Percentiles rank a stretch among this genome's conserved stretches.
Evolutionary conservation across 2,888 invertebrate genomes (phyloP).

Genomic region (Clanis bilineata): DNA sequence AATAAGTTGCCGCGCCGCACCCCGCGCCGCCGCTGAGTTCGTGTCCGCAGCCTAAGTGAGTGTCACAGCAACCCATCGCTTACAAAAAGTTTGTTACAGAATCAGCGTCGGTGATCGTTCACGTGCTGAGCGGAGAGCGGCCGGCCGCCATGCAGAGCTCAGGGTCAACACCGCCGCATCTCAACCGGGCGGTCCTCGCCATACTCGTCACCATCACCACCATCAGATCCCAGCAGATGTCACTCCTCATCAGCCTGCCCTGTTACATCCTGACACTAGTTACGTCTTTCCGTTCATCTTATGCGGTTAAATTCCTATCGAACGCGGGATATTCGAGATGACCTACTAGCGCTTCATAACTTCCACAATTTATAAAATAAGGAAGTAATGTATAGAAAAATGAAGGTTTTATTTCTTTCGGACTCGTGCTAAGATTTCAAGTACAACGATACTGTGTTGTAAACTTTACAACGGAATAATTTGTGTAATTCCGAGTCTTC

Average conservation of each 20-base stretch:
- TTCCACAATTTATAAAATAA: slow-evolving; percentile 20
- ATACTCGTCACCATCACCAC: slow-evolving; percentile 55
- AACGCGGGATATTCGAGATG: slow-evolving; percentile 51
- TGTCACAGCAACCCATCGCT: too few relatives aligned
- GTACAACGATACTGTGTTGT: neutral
- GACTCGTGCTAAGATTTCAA: neutral
- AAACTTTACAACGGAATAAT: neutral
- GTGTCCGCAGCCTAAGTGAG: too few relatives aligned
- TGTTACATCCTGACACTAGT: slow-evolving; percentile 39
- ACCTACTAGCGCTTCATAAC: slow-evolving; percentile 49
- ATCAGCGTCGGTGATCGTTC: slow-evolving; percentile 91
- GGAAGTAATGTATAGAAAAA: neutral
- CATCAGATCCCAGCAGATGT: slow-evolving; percentile 42
- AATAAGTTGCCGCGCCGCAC: too few relatives aligned
- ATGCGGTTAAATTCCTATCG: slow-evolving; percentile 18
- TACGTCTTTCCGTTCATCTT: slow-evolving; percentile 31
- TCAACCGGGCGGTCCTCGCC: slow-evolving; percentile 57
- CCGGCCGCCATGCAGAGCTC: slow-evolving; percentile 85
- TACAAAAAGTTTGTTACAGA: slow-evolving; percentile 70
- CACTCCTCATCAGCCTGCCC: slow-evolving; percentile 39
- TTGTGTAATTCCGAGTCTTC: neutral
- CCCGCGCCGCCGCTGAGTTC: too few relatives aligned
- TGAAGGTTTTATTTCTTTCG: neutral
- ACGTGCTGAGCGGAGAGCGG: slow-evolving; percentile 90
- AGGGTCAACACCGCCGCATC: slow-evolving; percentile 59